A percentile compares a stretch with the other conserved stretches of the same genome.
Conservation (phyloP, 2,113 vertebrate genomes). For the Trogon melanurus region DNA sequence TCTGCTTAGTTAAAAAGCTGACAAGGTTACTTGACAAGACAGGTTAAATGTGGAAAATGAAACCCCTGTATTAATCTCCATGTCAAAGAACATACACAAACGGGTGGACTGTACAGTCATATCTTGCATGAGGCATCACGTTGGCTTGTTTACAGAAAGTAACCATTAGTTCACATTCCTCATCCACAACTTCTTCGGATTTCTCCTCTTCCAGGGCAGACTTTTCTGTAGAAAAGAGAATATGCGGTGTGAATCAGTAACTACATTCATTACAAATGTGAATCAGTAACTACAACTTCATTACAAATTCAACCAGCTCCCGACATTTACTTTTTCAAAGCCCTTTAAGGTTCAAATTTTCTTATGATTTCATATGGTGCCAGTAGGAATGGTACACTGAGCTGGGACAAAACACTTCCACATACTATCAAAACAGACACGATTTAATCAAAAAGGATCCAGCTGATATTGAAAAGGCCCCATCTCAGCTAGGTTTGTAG, state of each 20-base stretch:
- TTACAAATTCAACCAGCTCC: not conserved
- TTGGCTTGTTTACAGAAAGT: conserved; percentile 56
- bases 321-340: not conserved
- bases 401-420: not conserved
- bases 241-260: not conserved
- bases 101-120: not conserved
- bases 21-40: no score
- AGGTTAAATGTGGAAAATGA: accelerated
- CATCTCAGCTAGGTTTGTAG: not conserved
- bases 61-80: accelerated
- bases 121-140: conserved; percentile 59
- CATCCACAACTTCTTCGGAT: conserved; percentile 29
- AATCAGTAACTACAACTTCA: not conserved
- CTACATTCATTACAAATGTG: no score
- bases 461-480: accelerated
- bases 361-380: not conserved
- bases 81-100: conserved; percentile 43
- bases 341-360: accelerated
- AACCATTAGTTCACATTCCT: conserved; percentile 50
- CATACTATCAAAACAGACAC: accelerated
- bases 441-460: not conserved
- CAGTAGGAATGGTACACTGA: accelerated
- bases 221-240: not conserved
- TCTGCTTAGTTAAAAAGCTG: not conserved
- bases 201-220: not conserved